Evolutionary conservation across 2,113 vertebrate species (phyloP).

Genomic region (Microtus ochrogaster): DNA sequence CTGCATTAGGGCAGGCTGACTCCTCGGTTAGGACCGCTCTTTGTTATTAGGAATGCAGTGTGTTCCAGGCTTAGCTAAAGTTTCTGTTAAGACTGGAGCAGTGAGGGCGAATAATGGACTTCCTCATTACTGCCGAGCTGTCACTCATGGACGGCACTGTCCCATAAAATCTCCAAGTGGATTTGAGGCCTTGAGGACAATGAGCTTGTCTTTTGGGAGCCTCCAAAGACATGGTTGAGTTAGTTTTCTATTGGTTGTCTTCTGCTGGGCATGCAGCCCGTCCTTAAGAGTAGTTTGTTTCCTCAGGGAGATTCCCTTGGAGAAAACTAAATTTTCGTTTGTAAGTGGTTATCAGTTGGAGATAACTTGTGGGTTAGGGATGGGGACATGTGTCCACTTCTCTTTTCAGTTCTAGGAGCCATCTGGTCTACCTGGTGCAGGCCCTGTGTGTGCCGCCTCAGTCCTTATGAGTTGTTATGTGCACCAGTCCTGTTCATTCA

Average conservation of each 20-base stretch:
- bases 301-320: background rate
- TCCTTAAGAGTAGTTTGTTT: background rate
- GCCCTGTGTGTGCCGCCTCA: background rate
- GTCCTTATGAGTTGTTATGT: background rate
- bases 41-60: background rate
- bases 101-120: background rate
- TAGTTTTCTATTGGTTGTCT: background rate
- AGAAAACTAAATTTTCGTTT: background rate
- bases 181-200: background rate
- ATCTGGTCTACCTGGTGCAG: background rate
- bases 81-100: background rate
- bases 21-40: background rate
- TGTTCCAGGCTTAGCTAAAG: background rate
- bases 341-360: background rate
- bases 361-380: background rate
- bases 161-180: background rate
- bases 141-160: too few relatives aligned
- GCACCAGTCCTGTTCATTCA: background rate
- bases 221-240: background rate
- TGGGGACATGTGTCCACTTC: background rate
- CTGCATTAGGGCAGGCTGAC: background rate
- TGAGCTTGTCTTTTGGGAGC: background rate
- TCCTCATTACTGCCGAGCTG: background rate
- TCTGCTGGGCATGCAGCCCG: background rate
- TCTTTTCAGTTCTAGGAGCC: background rate